These are phyloP conservation scores for Cygnus olor DNA, from an alignment of 2,797 vertebrate genomes.

Conservation along the genomic window DNA sequence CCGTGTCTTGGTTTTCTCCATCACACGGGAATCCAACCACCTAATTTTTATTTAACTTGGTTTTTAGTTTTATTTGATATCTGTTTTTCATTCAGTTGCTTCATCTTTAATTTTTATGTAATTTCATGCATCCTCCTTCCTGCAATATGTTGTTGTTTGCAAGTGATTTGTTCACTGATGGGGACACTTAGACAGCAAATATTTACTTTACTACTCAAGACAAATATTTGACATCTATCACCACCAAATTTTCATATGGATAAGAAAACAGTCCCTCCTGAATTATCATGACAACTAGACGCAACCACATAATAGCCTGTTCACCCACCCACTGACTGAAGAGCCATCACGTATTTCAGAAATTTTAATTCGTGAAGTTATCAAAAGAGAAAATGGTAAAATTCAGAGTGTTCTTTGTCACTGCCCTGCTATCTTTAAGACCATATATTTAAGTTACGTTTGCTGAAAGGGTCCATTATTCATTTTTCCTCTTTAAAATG, in stretches of 20 bases:
- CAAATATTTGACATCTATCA: slow-evolving; percentile 42
- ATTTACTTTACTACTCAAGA: slow-evolving; percentile 14
- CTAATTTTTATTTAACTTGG: not conserved
- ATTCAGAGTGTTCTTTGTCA: not conserved
- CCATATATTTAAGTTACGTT: not conserved
- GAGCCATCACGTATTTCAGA: not conserved
- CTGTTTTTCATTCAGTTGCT: not conserved
- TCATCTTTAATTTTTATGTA: not conserved
- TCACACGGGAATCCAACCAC: slow-evolving; percentile 17
- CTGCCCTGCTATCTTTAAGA: not conserved
- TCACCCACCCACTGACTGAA: not conserved
- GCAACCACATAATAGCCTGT: not conserved
- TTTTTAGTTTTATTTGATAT: not conserved
- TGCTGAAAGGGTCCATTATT: not conserved
- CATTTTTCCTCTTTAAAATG: not conserved
- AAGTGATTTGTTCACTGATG: not conserved
- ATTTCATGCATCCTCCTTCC: not conserved
- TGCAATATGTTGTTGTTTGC: not conserved
- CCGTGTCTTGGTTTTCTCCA: not conserved
- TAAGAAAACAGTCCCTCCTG: not conserved
- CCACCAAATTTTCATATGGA: not conserved
- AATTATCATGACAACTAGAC: not conserved
- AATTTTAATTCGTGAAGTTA: not conserved
- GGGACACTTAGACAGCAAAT: slow-evolving; percentile 8
- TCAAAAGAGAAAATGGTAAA: not conserved